Conservation (phyloP, 1,140 invertebrate genomes). For the Tetramorium simillimum region DNA sequence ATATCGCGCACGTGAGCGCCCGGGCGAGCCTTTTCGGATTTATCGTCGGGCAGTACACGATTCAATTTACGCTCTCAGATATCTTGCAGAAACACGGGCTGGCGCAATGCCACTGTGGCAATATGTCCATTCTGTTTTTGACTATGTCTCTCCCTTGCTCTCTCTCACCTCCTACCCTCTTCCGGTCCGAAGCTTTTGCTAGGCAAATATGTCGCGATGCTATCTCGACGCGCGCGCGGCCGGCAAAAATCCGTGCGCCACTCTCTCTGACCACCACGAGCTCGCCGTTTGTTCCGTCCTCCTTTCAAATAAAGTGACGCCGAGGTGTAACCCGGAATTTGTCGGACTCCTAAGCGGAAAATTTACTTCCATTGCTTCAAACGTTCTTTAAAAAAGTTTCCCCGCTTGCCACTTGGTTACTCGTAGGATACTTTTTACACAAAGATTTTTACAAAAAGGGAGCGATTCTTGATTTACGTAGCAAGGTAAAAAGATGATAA, state of each 20-base stretch:
- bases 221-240: conserved; percentile 48
- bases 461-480: neutral
- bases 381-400: conserved; percentile 18
- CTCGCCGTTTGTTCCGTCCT: conserved; percentile 29
- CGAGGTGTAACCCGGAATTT: conserved; percentile 71
- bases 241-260: conserved; percentile 44
- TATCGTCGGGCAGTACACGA: conserved; percentile 76
- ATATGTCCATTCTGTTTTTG: conserved; percentile 66
- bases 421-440: conserved; percentile 15
- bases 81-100: conserved; percentile 70
- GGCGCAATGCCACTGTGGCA: conserved; percentile 74
- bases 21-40: conserved; percentile 67
- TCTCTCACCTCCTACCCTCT: neutral
- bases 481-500: neutral
- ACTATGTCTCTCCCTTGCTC: neutral
- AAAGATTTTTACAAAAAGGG: neutral
- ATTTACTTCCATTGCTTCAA: conserved; percentile 41
- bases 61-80: conserved; percentile 82
- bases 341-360: conserved; percentile 31
- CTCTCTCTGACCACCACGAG: conserved; percentile 56
- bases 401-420: neutral
- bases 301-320: conserved; percentile 55
- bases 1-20: neutral
- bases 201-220: conserved; percentile 70
- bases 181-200: conserved; percentile 43